Evolutionary conservation across 2,113 vertebrate species (phyloP).

Genomic region (Gallinago jamesoni): DNA sequence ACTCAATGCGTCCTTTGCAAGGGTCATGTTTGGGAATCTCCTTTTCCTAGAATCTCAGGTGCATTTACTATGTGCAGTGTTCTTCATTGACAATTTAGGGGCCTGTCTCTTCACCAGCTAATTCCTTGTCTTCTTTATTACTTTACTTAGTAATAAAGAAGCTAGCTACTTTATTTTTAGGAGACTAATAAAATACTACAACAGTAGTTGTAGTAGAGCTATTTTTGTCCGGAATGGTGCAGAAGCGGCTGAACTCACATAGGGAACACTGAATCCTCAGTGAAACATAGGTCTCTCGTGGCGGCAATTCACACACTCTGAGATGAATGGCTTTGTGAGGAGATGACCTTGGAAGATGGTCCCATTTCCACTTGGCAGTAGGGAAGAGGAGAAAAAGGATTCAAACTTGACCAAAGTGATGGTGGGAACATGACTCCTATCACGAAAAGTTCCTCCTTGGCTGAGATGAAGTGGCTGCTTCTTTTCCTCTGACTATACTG

Average conservation of each 20-base stretch:
- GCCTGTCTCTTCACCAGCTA: background rate
- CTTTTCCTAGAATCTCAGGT: background rate
- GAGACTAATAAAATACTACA: background rate
- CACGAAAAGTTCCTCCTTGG: slow-evolving; percentile 9
- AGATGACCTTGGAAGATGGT: background rate
- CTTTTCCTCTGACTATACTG: slow-evolving; percentile 18
- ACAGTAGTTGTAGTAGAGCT: background rate
- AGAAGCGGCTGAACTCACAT: background rate
- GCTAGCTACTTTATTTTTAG: slow-evolving; percentile 14
- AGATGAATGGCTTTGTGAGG: background rate
- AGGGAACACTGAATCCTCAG: background rate
- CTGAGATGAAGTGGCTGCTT: background rate
- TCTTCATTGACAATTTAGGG: background rate
- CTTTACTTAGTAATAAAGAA: background rate
- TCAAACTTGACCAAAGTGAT: slow-evolving; percentile 2
- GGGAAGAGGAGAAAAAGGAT: background rate
- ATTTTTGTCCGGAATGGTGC: background rate
- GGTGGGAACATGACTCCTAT: slow-evolving; percentile 23
- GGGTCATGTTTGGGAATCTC: background rate
- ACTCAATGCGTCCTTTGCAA: background rate
- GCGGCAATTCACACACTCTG: background rate
- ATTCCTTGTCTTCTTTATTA: background rate
- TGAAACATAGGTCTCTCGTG: background rate
- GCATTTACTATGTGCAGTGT: background rate
- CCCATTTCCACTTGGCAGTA: slow-evolving; percentile 3